Evolutionary conservation across 1,140 invertebrate genomes (phyloP).

Genomic region (Coptotermes formosanus): DNA sequence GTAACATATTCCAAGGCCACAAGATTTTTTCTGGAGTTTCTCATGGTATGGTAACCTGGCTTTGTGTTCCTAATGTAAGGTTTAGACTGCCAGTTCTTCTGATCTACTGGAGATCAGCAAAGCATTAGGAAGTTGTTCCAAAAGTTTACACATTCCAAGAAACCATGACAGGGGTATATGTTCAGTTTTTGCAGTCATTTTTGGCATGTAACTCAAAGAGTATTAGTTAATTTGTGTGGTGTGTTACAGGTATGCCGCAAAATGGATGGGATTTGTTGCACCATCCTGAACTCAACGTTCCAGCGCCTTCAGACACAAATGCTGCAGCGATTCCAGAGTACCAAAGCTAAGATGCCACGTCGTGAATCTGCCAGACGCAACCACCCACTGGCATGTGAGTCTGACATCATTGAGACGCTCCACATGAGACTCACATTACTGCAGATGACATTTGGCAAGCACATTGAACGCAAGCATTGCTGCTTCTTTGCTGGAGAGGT

Average conservation of each 20-base stretch:
- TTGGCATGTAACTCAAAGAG: too few relatives aligned
- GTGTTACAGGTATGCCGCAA: slow-evolving; percentile 68
- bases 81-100: too few relatives aligned
- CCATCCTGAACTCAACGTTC: slow-evolving; percentile 78
- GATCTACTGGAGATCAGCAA: too few relatives aligned
- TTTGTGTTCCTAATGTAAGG: too few relatives aligned
- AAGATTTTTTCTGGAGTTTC: too few relatives aligned
- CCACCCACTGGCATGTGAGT: slow-evolving; percentile 81
- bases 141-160: too few relatives aligned
- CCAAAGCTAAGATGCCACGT: slow-evolving; percentile 86
- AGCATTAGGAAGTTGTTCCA: too few relatives aligned
- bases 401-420: slow-evolving; percentile 84
- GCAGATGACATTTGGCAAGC: slow-evolving; percentile 89
- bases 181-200: too few relatives aligned
- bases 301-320: slow-evolving; percentile 76
- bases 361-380: slow-evolving; percentile 79
- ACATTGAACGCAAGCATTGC: slow-evolving; percentile 85
- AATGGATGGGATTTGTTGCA: slow-evolving; percentile 74
- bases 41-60: too few relatives aligned
- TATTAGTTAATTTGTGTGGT: neutral
- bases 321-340: slow-evolving; percentile 74
- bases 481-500: slow-evolving; percentile 89
- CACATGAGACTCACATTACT: slow-evolving; percentile 83
- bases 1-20: too few relatives aligned
- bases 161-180: too few relatives aligned